phyloP scores from a whole-genome alignment of 2,113 vertebrate genomes.

The Clarias magur region DNA sequence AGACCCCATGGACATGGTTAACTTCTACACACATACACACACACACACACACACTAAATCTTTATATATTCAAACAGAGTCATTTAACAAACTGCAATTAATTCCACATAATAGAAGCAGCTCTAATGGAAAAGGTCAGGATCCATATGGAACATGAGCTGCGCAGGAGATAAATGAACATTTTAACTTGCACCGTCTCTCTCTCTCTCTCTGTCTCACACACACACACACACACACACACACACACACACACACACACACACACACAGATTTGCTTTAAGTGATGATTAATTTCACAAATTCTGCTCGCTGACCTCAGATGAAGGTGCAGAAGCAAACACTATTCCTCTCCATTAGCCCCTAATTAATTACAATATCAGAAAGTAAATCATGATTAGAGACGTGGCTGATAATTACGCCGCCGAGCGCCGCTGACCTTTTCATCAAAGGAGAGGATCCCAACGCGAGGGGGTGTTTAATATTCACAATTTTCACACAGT shows the following conservation, averaged over 20 bases:
- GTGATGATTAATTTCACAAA: constrained; percentile 31
- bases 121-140: constrained; percentile 44
- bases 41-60: background rate
- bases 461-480: constrained; percentile 45
- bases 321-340: constrained; percentile 13
- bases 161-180: constrained; percentile 57
- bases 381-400: constrained; percentile 36
- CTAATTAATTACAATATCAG: constrained; percentile 39
- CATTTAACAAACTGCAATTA: constrained; percentile 26
- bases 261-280: background rate
- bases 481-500: constrained; percentile 50
- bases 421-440: constrained; percentile 39
- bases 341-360: constrained; percentile 36
- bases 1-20: background rate
- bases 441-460: constrained; percentile 41
- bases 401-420: constrained; percentile 28
- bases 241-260: background rate
- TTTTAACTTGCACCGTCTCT: constrained; percentile 33
- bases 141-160: constrained; percentile 21
- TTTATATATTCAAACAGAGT: background rate
- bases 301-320: constrained; percentile 12
- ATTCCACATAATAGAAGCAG: constrained; percentile 38
- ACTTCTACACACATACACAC: background rate
- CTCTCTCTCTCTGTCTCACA: background rate
- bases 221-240: background rate